phyloP scores from a whole-genome alignment of 2,888 invertebrate genomes.

The Exephanes ischioxanthus region DNA sequence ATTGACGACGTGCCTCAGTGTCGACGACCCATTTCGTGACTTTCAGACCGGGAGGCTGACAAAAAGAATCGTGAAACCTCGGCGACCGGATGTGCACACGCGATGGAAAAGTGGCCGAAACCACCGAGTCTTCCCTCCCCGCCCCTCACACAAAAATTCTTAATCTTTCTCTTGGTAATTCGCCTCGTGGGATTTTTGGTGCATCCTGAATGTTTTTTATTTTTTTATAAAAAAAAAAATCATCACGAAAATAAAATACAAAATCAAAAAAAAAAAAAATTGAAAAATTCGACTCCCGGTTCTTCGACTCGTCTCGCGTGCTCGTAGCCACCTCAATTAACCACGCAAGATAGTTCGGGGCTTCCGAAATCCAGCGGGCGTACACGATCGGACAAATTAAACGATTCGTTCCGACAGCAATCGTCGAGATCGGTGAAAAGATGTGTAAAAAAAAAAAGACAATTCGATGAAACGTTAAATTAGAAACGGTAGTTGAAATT shows the following conservation, averaged over 20 bases:
- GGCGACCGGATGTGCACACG: slow-evolving; percentile 34
- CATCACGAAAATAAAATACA: not conserved
- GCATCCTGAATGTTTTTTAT: no score
- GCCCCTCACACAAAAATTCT: not conserved
- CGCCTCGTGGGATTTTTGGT: slow-evolving; percentile 26
- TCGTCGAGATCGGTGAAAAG: not conserved
- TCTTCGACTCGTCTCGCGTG: slow-evolving; percentile 1
- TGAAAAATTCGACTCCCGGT: slow-evolving; percentile 9
- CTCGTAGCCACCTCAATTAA: not conserved
- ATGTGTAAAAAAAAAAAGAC: not conserved
- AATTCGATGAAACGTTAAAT: not conserved
- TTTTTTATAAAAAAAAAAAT: no score
- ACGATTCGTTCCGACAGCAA: slow-evolving; percentile 2
- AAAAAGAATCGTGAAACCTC: not conserved
- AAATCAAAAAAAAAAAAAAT: not conserved
- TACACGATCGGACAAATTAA: not conserved
- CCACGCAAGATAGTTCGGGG: not conserved
- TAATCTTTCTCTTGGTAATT: slow-evolving; percentile 19
- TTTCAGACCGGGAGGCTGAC: not conserved
- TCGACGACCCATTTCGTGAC: slow-evolving; percentile 16
- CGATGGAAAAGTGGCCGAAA: slow-evolving; percentile 39
- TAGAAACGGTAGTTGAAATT: slow-evolving; percentile 11
- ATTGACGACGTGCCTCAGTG: not conserved
- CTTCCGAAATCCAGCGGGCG: not conserved
- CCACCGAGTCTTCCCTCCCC: not conserved